A percentile compares a stretch with the other conserved stretches of the same genome.
Evolutionary conservation across 2,113 vertebrate species (phyloP).

Genomic region (Myiopsitta monachus): DNA sequence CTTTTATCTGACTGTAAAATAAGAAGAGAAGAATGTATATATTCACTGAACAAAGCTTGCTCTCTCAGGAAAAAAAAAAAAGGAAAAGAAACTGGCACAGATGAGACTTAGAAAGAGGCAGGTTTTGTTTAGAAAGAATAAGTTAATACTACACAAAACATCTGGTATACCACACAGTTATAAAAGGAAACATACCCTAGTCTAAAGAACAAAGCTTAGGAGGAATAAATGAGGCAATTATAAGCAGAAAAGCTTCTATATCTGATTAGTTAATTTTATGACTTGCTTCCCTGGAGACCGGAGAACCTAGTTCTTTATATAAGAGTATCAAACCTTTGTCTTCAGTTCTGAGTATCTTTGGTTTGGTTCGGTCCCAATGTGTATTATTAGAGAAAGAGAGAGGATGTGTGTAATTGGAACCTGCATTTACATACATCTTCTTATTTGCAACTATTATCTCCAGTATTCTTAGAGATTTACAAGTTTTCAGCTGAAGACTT

Average conservation of each 20-base stretch:
- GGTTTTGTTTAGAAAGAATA: neutral
- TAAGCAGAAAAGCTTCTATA: neutral
- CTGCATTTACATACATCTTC: neutral
- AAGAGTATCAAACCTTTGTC: neutral
- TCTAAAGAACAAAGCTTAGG: conserved; percentile 3
- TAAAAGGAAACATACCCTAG: neutral
- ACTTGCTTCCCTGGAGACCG: neutral
- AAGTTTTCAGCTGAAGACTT: neutral
- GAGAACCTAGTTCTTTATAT: neutral
- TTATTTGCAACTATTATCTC: neutral
- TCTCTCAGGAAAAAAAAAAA: neutral
- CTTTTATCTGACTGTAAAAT: neutral
- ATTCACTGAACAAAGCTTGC: neutral
- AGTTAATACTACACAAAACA: neutral
- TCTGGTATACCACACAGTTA: neutral
- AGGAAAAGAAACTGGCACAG: neutral
- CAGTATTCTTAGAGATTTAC: neutral
- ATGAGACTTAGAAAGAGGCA: neutral
- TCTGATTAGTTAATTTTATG: neutral
- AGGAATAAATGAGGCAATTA: conserved; percentile 21
- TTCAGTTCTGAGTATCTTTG: neutral
- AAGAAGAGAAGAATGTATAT: neutral
- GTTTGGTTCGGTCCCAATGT: neutral
- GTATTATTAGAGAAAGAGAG: neutral
- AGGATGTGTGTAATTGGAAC: neutral